Evolutionary conservation across 2,888 invertebrate genomes (phyloP).

Genomic region (Autographa gamma): DNA sequence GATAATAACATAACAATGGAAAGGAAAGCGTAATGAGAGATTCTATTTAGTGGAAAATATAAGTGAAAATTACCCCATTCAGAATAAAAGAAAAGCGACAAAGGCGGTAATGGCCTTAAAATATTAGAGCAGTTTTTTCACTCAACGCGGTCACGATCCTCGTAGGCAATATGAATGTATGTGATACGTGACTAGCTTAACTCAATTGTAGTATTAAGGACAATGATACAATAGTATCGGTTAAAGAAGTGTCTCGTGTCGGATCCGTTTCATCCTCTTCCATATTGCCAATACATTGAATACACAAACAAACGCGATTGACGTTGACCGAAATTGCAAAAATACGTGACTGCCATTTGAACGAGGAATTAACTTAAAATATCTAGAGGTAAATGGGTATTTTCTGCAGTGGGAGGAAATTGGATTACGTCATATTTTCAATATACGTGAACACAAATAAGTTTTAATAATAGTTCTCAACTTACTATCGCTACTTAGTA

Average conservation of each 20-base stretch:
- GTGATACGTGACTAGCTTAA: conserved; percentile 42
- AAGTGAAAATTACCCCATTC: conserved; percentile 13
- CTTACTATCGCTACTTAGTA: too few relatives aligned
- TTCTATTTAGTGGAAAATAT: conserved; percentile 24
- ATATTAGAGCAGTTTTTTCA: conserved; percentile 3
- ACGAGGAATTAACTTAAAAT: not conserved
- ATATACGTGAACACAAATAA: not conserved
- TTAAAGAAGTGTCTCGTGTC: conserved; percentile 17
- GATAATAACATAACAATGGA: not conserved
- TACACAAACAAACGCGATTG: conserved; percentile 17
- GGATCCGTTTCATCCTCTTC: conserved; percentile 2
- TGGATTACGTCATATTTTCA: not conserved
- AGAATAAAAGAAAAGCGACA: conserved; percentile 23
- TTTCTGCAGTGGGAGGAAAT: not conserved
- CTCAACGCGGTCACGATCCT: conserved; percentile 25
- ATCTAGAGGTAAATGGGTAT: not conserved
- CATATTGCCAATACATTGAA: conserved; percentile 19
- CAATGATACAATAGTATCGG: conserved; percentile 11
- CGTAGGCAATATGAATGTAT: conserved; percentile 21
- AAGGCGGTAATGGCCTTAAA: conserved; percentile 13
- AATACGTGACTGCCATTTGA: conserved; percentile 25
- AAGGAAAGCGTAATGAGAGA: not conserved
- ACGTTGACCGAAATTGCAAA: conserved; percentile 33
- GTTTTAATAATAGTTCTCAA: not conserved
- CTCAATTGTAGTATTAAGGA: conserved; percentile 8